Base-by-base conservation (phyloP, 1,140 invertebrate genomes). In the Popillia japonica region DNA sequence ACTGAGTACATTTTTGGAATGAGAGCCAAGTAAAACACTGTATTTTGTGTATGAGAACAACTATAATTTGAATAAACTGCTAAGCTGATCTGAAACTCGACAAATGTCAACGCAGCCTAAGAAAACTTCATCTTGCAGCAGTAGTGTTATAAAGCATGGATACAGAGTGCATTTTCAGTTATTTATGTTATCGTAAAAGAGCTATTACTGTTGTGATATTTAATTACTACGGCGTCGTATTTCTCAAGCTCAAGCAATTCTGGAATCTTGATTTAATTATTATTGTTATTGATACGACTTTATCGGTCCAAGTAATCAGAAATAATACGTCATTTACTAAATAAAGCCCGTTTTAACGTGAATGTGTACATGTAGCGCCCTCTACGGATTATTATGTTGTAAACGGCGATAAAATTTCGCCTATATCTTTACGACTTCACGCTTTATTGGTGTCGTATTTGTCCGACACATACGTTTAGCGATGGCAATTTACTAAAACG, bases 101-200 rank as follows among this genome's bases (percentile, higher is more conserved):
- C 4, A 34, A 34, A 34, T 34, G 27, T 34, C 27, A 34, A 34
- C 27, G 1, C 27, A 34, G 27, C 2, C 27, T 34, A 34, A 34
- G 27, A 34, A 34, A 34, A n/a, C 48, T n/a, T 4, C 17, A 48
- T 48, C 44, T 14, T 17, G 48, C 48, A n/a, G 14, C 48, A 55
- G 17, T 55, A 55, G 48, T 8, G 10, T 17, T 20, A 14, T 3
- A 17, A 11, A 68, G 22, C 11, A 9, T 17, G 22, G 61, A 68
- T 68, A 68, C 61, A 17, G 61, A 68, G 20, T 68, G 61, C 61
- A 68, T 68, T 68, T 68, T 68, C 61, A 22, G 61, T 68, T 68
- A 68, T 68, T 68, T 68, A 68, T 68, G 61, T 68, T 68, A 68
- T 34, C 61, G 27, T 68, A 68, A 68, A 68, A 55, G 48, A 7